Base-by-base conservation (phyloP, 2,797 vertebrate species). In the Gymnoscopelus microlampas region DNA sequence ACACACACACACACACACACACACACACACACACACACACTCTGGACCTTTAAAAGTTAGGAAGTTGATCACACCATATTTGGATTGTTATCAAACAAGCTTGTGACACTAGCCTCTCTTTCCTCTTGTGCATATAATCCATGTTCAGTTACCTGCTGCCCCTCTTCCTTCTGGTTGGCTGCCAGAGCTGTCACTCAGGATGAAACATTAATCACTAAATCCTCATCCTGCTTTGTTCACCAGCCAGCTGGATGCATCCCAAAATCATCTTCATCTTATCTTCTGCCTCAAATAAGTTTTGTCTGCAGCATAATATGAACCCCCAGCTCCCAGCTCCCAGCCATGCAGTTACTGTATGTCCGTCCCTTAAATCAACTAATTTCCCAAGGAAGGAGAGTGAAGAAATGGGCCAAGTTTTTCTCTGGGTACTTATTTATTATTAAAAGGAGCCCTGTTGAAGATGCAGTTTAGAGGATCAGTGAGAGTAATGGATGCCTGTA, bases 401-500 rank as follows among this genome's bases (percentile, higher is more conserved):
- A 61, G 59, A 47, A 39, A 32, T 15, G 54, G 54, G 60, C 49
- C 54, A 60, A 68, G 66, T 62, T 77, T 71, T 66, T 70, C n/a
- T 59, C 5, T 51, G 63, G 76, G 63, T 68, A 60, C 50, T 5
- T 15, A 15, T 74, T 65, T 82, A 72, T 71, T 81, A 66, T 78
- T 77, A 60, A 75, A 66, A 64, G 24, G 14, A 61, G 24, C 39
- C 26, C 55, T 67, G 61, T 71, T 53, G 72, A 85, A 74, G 66
- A 71, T 61, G 2, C 6, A 53, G 54, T 71, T 80, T 71, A 7
- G 10, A 71, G 61, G 54, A 23, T 87, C 70, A 74, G 6, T 47
- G 70, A 81, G 82, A 85, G 60, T 66, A 81, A 60, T 15, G 5
- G 9, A 63, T 44, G 66, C 65, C 74, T 78, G 55, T 81, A 74